phyloP scores from a whole-genome alignment of 2,888 invertebrate genomes.

The Tipula confusa region DNA sequence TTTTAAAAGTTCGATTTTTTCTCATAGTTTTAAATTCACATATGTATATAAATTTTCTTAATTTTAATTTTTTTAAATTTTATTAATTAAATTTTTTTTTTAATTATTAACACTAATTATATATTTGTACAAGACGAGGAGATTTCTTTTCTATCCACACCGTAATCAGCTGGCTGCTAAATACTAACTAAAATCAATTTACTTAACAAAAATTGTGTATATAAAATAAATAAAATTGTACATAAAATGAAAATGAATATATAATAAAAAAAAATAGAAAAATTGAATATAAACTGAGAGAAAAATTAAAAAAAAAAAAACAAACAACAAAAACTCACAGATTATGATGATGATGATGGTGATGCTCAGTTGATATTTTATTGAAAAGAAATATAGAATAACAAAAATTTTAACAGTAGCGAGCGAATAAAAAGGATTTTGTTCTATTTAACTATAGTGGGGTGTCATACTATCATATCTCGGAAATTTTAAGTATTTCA shows the following conservation, averaged over 20 bases:
- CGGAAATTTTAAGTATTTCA: not conserved
- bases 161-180: slow-evolving; percentile 25
- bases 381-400: not conserved
- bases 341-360: not conserved
- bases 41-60: not conserved
- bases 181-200: slow-evolving; percentile 25
- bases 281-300: slow-evolving; percentile 4
- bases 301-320: not conserved
- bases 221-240: slow-evolving; percentile 5
- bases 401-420: not conserved
- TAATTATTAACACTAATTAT: not conserved
- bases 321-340: slow-evolving; percentile 9
- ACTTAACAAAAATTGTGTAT: not conserved
- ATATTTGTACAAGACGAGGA: not conserved
- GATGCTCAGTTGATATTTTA: not conserved
- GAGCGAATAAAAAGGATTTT: slow-evolving; percentile 25
- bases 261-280: slow-evolving; percentile 25
- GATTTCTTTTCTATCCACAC: slow-evolving; percentile 4
- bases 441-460: not conserved
- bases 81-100: not conserved
- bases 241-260: slow-evolving; percentile 12
- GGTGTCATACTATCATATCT: not conserved
- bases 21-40: not conserved
- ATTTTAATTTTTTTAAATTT: not conserved
- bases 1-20: not conserved